Evolutionary conservation across 2,888 invertebrate genomes (phyloP), one percentile per base, ranked within the genome.

Genomic region (Scaptomyza cyrtandrae): DNA sequence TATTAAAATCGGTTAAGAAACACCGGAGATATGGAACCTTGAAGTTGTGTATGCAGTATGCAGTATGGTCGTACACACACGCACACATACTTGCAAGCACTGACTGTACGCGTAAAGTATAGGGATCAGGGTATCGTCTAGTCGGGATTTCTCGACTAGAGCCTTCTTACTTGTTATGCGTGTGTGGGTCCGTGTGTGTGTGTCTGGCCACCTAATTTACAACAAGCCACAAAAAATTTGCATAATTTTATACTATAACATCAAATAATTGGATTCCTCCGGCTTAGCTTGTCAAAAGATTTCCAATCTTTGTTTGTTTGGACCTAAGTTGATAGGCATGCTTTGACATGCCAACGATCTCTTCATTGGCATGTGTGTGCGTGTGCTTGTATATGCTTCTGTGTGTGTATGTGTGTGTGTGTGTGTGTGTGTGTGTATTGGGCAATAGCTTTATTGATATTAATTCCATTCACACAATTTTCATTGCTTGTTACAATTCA

Each of bases 201-300:
- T 62, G 37, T 61, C 44, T 37, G 35, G 54, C 59, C 44, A 77
- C 55, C 75, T 35, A 39, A 76, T 77, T 59, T 44, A 75, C 67
- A 69, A 64, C 62, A 56, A 63, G 68, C 56, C 35, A 7, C 9
- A 33, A 27, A 3, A 13, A 54, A 89, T 88, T 89, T 72, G 64
- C 83, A 90, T 89, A 90, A 85, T 76, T 86, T 90, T 78, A 86
- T 85, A 89, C 87, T 88, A 73, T 65, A 75, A 66, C 56, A 56
- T 48, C 69, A 59, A 78, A 24, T 3, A 69, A 7, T 50, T 69
- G 62, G 46, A 33, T 37, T 50, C 59, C 60, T 56, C 55, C 16
- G 27, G 14, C 5, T 44, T 62, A 57, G 59, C 60, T 60, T 60
- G 33, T 29, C 52, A 52, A 67, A 53, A 57, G 54, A 62, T 74